A percentile compares a stretch with the other conserved stretches of the same genome.
Conservation (phyloP, 2,113 vertebrate genomes). For the Piprites chloris region DNA sequence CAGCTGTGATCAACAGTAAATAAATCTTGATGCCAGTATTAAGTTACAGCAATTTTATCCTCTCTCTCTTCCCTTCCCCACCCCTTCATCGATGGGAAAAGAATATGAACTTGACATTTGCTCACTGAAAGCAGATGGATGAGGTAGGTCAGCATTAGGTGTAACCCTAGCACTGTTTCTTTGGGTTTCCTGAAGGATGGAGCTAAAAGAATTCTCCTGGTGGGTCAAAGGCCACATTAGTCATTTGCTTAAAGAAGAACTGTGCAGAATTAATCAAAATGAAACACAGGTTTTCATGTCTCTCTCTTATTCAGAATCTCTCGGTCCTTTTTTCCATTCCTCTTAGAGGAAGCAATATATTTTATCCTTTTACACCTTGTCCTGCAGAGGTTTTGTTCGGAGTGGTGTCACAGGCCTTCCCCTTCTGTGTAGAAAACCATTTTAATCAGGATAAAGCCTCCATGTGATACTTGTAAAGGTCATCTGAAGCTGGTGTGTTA, state of each 20-base stretch:
- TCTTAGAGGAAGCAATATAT: conserved; percentile 66
- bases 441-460: conserved; percentile 76
- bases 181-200: conserved; percentile 48
- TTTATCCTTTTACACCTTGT: conserved; percentile 69
- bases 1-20: conserved; percentile 65
- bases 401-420: conserved; percentile 70
- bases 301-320: conserved; percentile 63
- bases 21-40: conserved; percentile 67
- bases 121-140: conserved; percentile 63
- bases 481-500: conserved; percentile 43
- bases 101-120: conserved; percentile 68
- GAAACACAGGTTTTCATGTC: conserved; percentile 63
- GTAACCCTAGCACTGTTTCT: conserved; percentile 47
- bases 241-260: conserved; percentile 67
- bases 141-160: conserved; percentile 48
- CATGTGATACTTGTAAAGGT: conserved; percentile 71
- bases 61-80: conserved; percentile 13
- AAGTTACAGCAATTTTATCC: conserved; percentile 59
- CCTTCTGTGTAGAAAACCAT: conserved; percentile 72
- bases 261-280: conserved; percentile 70
- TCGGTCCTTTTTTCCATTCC: conserved; percentile 51
- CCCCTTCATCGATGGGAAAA: conserved; percentile 48
- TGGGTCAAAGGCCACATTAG: conserved; percentile 51
- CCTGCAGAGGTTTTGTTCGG: conserved; percentile 72
- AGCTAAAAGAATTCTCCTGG: conserved; percentile 43